A percentile compares a stretch with the other conserved stretches of the same genome.
phyloP scores from a whole-genome alignment of 2,797 vertebrate genomes.

The Acanthurus lineatus region DNA sequence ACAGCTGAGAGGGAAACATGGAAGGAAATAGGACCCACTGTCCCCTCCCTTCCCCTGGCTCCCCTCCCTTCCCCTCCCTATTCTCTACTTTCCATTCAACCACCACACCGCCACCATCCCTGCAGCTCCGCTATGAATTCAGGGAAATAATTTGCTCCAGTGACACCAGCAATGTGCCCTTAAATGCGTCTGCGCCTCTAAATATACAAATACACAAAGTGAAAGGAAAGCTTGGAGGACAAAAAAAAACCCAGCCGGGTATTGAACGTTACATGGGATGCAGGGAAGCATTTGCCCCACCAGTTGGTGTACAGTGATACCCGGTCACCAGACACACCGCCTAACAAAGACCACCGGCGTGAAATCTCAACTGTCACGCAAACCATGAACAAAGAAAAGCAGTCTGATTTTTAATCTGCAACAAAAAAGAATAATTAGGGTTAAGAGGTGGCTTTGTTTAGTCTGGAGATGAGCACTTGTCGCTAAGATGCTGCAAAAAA shows the following conservation, averaged over 20 bases:
- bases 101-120: constrained; percentile 59
- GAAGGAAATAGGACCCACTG: constrained; percentile 73
- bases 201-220: constrained; percentile 11
- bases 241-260: constrained; percentile 13
- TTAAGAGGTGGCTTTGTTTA: neutral
- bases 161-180: constrained; percentile 29
- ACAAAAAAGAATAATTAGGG: no score
- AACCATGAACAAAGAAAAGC: constrained; percentile 13
- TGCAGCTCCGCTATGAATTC: constrained; percentile 78
- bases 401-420: neutral
- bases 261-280: constrained; percentile 55
- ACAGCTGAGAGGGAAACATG: constrained; percentile 71
- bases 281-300: constrained; percentile 61
- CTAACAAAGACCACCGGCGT: constrained; percentile 80
- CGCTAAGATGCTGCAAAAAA: constrained; percentile 61
- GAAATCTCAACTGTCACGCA: constrained; percentile 49
- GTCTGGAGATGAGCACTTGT: constrained; percentile 48
- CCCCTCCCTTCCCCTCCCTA: constrained; percentile 69
- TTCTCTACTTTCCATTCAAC: constrained; percentile 78
- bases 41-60: constrained; percentile 64
- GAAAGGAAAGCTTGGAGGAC: neutral
- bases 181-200: neutral
- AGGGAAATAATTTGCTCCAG: constrained; percentile 45
- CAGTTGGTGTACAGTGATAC: constrained; percentile 67
- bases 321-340: constrained; percentile 52